Percentiles rank a stretch among this genome's conserved stretches.
Conservation (phyloP, 2,888 invertebrate species). For the Leptinotarsa haldemani region DNA sequence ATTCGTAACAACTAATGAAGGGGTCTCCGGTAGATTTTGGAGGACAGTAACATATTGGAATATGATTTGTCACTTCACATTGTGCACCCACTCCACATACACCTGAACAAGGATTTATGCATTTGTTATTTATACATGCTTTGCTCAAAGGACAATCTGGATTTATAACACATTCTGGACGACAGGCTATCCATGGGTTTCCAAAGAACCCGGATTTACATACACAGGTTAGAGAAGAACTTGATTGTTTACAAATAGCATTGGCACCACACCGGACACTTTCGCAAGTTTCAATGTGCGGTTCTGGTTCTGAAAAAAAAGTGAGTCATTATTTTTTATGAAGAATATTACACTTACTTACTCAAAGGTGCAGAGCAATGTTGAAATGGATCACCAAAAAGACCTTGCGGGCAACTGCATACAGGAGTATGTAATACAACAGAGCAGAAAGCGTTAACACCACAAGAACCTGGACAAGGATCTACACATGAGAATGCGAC, state of each 20-base stretch:
- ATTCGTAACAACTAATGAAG: conserved; percentile 77
- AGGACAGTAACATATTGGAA: conserved; percentile 82
- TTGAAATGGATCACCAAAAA: conserved; percentile 82
- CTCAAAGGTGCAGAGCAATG: conserved; percentile 74
- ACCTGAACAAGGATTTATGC: conserved; percentile 80
- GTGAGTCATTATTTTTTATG: conserved; percentile 20
- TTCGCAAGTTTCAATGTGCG: conserved; percentile 72
- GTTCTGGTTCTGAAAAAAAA: conserved; percentile 56
- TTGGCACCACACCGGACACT: conserved; percentile 80
- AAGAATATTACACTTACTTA: conserved; percentile 62
- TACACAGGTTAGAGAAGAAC: conserved; percentile 76
- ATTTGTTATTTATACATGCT: conserved; percentile 83
- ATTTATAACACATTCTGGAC: conserved; percentile 85
- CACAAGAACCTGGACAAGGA: conserved; percentile 84
- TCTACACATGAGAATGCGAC: conserved; percentile 79
- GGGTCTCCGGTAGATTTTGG: conserved; percentile 80
- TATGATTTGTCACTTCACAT: conserved; percentile 80
- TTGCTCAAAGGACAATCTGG: conserved; percentile 78
- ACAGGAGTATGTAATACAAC: conserved; percentile 80
- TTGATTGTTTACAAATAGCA: conserved; percentile 75
- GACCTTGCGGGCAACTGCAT: conserved; percentile 76
- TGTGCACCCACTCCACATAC: conserved; percentile 81
- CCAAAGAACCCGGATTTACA: conserved; percentile 83
- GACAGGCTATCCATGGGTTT: conserved; percentile 81
- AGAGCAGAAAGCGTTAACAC: conserved; percentile 77